Percentiles rank a stretch among this genome's conserved stretches.
phyloP scores from a whole-genome alignment of 2,888 invertebrate species.

The Phrixothrix hirtus region DNA sequence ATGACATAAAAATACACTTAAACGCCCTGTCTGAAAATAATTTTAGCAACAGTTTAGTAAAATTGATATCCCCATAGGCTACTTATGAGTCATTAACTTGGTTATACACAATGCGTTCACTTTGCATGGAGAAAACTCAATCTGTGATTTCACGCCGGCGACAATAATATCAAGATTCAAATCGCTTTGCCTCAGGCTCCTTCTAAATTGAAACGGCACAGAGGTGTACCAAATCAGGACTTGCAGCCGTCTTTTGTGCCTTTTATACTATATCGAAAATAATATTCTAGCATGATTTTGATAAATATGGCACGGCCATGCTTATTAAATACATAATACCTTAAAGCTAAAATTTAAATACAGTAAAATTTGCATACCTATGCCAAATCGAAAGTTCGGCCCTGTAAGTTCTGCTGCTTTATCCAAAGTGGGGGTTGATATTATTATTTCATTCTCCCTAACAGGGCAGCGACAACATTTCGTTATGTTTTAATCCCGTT shows the following conservation, averaged over 20 bases:
- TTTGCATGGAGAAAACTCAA: constrained; percentile 51
- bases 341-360: too few species aligned
- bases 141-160: constrained; percentile 52
- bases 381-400: constrained; percentile 3
- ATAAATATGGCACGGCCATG: too few species aligned
- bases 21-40: too few species aligned
- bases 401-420: constrained; percentile 19
- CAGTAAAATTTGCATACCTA: too few species aligned
- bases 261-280: too few species aligned
- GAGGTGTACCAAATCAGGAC: constrained; percentile 12
- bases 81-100: constrained; percentile 49
- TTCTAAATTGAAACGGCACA: constrained; percentile 15
- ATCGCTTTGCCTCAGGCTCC: constrained; percentile 45
- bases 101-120: constrained; percentile 49
- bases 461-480: constrained; percentile 38
- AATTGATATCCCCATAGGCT: constrained; percentile 9
- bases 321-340: too few species aligned
- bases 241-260: too few species aligned
- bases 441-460: constrained; percentile 35
- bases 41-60: background rate
- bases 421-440: constrained; percentile 21
- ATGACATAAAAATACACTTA: too few species aligned
- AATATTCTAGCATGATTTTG: too few species aligned
- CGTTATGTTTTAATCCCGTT: constrained; percentile 43
- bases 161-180: constrained; percentile 56